Evolutionary conservation across 2,797 vertebrate genomes (phyloP).

Genomic region (Alca torda): DNA sequence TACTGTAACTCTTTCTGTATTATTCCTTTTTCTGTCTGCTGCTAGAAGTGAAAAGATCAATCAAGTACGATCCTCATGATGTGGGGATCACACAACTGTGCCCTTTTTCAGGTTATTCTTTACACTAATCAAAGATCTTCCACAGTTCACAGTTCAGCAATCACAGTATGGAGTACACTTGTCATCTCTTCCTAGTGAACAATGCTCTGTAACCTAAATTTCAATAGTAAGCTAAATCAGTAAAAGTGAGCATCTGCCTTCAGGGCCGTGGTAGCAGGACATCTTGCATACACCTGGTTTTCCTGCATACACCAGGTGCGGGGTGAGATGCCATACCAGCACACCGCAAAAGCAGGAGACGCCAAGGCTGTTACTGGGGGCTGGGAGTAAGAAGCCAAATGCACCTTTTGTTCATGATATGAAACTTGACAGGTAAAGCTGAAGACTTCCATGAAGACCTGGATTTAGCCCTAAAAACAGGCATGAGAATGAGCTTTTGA

Average conservation of each 20-base stretch:
- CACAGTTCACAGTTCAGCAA: not conserved
- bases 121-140: not conserved
- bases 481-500: not conserved
- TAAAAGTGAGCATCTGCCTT: not conserved
- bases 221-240: not conserved
- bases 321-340: not conserved
- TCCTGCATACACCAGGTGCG: not conserved
- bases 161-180: not conserved
- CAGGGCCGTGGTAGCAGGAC: not conserved
- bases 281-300: not conserved
- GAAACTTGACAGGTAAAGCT: not conserved
- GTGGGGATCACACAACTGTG: not conserved
- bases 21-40: not conserved
- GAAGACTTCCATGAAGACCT: not conserved
- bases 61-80: not conserved
- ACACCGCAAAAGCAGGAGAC: not conserved
- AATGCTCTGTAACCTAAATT: not conserved
- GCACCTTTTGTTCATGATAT: not conserved
- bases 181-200: not conserved
- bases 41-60: not conserved
- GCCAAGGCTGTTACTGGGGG: not conserved
- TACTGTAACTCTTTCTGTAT: constrained; percentile 8
- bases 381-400: not conserved
- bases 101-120: not conserved
- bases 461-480: not conserved